These are phyloP conservation scores for Drosophila asahinai DNA, from an alignment of 1,140 invertebrate genomes.

Conservation along the genomic window DNA sequence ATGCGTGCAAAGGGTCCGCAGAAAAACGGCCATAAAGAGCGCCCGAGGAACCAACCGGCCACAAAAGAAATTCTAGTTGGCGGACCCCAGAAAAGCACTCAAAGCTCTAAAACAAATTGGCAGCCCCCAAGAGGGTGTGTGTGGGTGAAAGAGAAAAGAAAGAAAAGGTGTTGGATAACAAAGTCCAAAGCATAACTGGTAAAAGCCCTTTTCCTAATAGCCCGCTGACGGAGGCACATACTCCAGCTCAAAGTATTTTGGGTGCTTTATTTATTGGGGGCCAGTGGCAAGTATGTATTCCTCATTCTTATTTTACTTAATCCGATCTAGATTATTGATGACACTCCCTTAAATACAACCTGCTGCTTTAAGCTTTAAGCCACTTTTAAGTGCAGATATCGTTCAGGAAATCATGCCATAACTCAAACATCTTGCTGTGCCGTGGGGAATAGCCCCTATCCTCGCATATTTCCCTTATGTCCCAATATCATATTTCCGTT, in stretches of 20 bases:
- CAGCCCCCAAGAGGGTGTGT: conserved; percentile 3
- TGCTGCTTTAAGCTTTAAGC: neutral
- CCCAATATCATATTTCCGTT: neutral
- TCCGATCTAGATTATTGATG: conserved; percentile 13
- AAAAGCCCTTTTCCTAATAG: conserved; percentile 9
- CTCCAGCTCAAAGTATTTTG: neutral
- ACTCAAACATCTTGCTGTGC: neutral
- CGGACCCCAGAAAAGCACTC: conserved; percentile 70
- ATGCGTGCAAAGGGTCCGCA: conserved; percentile 49
- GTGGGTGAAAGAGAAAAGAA: conserved; percentile 17
- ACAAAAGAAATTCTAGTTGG: conserved; percentile 65
- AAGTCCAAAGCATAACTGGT: conserved; percentile 26
- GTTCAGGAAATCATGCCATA: neutral
- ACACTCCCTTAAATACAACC: neutral
- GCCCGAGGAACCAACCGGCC: conserved; percentile 10
- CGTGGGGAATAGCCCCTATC: conserved; percentile 4
- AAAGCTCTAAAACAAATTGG: conserved; percentile 72
- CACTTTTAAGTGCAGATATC: neutral
- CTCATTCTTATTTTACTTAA: neutral
- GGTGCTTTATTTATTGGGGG: no score
- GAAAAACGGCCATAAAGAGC: conserved; percentile 74
- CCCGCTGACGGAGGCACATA: neutral
- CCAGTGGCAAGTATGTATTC: neutral
- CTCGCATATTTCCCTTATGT: neutral
- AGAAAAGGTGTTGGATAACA: conserved; percentile 70